Conservation (phyloP, 2,797 vertebrate genomes). For the Malacoraja senta region DNA sequence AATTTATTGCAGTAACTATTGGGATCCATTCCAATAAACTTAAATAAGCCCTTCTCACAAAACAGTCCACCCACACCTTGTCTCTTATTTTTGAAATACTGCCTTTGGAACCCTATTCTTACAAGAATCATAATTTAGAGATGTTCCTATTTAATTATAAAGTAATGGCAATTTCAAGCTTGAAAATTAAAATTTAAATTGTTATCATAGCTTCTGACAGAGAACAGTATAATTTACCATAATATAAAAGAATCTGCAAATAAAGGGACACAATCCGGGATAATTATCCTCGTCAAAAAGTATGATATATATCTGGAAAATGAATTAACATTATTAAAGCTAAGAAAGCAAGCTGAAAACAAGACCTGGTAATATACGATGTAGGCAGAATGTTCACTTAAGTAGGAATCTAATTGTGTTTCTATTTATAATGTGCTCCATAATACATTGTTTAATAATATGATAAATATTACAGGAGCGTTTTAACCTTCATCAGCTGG, state of each 20-base stretch:
- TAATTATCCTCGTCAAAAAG: neutral
- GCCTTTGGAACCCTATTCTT: neutral
- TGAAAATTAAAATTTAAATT: constrained; percentile 5
- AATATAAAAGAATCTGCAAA: neutral
- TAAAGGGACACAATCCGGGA: neutral
- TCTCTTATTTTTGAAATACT: too few species aligned
- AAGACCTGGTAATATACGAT: neutral
- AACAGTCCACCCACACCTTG: too few species aligned
- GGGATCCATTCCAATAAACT: too few species aligned
- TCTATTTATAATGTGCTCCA: neutral
- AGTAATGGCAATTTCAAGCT: neutral
- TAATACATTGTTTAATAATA: neutral
- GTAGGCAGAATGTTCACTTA: neutral
- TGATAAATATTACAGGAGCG: neutral
- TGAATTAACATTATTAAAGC: neutral
- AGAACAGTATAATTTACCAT: neutral
- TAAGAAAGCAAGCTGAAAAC: neutral
- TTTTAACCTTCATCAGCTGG: neutral
- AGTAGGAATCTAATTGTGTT: neutral
- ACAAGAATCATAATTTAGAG: neutral
- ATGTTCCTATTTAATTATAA: neutral
- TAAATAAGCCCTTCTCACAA: too few species aligned
- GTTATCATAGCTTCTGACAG: constrained; percentile 2
- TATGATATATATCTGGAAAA: neutral
- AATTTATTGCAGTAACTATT: too few species aligned